Base-by-base conservation (phyloP, 2,113 vertebrate species). In the Pandion haliaetus region DNA sequence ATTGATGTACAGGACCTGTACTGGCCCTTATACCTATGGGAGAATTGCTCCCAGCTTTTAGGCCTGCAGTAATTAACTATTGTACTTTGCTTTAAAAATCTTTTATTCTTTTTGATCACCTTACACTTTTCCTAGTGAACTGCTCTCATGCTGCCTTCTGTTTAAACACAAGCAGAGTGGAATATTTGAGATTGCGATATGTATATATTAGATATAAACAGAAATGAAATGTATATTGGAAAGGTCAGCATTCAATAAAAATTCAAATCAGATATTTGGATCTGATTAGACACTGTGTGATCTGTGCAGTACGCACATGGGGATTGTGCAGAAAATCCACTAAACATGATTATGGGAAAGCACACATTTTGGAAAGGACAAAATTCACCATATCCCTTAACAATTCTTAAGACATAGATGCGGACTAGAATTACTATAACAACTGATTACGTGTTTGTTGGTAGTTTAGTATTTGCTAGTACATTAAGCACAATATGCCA, bases 401-500 rank as follows among this genome's bases (percentile, higher is more conserved):
- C 47, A 78, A 84, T 89, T 89, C 62, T 76, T 85, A 93, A 94
- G 36, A 38, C 73, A 87, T 50, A 69, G 73, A 36, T 76, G 29
- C 66, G 93, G 73, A 85, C 61, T 79, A 49, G 54, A 91, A 95
- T 96, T 94, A 82, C 96, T 96, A 85, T 95, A 94, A 95, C 93
- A 95, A 96, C 93, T 87, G 52, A 91, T 84, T 23, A 34, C 71
- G 20, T 69, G 19, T 85, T 90, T 94, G 66, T 69, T 87, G 66
- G 38, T 94, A 79, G 32, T 58, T 96, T 65, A 87, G 54, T 67
- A 61, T 85, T 89, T 93, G 21, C 83, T 89, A 62, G 52, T 57
- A 70, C 73, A 52, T 95, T 93, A 85, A 89, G 40, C 59, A 86
- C 72, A 63, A 78, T 87, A 67, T 87, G 73, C 54, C 17, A 26